Base-by-base conservation (phyloP, 2,888 invertebrate genomes). In the Tribolium freemani region DNA sequence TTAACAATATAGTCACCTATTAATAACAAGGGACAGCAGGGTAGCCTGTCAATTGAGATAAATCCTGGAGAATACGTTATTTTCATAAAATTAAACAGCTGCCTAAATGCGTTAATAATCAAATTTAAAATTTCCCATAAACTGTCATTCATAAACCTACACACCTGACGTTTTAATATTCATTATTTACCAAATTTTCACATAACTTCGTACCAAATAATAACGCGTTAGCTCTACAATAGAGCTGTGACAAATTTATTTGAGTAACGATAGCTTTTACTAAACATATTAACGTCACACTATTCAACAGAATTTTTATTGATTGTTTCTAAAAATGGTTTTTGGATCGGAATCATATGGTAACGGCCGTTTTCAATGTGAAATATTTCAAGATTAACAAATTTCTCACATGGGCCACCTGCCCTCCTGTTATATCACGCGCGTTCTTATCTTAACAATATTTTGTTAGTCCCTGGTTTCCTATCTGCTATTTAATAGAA, bases 31-130 rank as follows among this genome's bases (percentile, higher is more conserved):
- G 69, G 57, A 69, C 69, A 60, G 53, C 10, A 53, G 60, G 60
- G 60, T 69, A 60, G 53, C 30, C 60, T 57, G 57, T 69, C 69
- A 58, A 69, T 69, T 58, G 68, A 68, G 68, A 68, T 68, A 68
- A 67, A 57, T 68, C 56, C 50, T 30, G 31, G 2, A 45, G 50
- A 20, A 48, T 48, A 38, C 38, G 48, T 46, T 67, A 67, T 56
- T 67, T 38, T 56, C 31, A 31, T 16, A 57, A 68, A 68, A 57
- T 68, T 68, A 57, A 48, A 60, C 31, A 51, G 51, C 10, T 31
- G 9, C 54, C 13, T 5, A 10, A 10, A 6, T 3, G 30, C 51
- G n/a, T 20, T 20, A 20, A 38, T 38, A 38, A 38, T 8, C 5
- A 38, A 38, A 38, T 38, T 38, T 38, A 3, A 38, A 38, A 38